Evolutionary conservation across 92 coral and sea anemone species (phyloP), one percentile per base, ranked within the genome.

Genomic region (Parazoanthus swiftii): DNA sequence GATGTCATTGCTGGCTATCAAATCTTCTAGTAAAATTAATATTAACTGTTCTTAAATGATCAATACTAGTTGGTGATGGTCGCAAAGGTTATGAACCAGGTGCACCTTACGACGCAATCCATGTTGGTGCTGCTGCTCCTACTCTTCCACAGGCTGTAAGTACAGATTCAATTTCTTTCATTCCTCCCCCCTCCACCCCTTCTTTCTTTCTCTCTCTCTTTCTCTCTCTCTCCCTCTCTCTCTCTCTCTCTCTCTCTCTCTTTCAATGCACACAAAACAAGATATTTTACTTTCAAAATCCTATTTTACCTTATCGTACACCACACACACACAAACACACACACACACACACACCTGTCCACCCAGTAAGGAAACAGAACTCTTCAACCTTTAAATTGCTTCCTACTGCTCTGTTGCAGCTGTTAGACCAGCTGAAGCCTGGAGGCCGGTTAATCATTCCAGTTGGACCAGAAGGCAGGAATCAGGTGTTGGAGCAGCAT

Each of bases 111-210:
- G 94, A 95, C 77, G 98, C 98, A 33, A 95, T 95, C 10, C 98
- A 95, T 87, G 98, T 95, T 68, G 98, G 98, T 20, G 98, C 98
- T 42, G 98, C 98, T 38, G 98, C 98, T 35, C 89, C 98, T 9
- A 79, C 48, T 11, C 81, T 95, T 21, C 98, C 98, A 21, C 86
- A 92, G 86, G 94, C 93, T 76, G 98, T 95, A 88, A 92, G 97
- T 85, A 23, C 15, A 21, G 42, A 39, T 39, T 39, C 2, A 54
- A 54, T 15, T 11, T 54, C 59, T 15, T 20, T 11, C 58, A 2
- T 63, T 11, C 6, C 68, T 63, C 68, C 11, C 68, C 1, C 25
- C 15, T 11, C 56, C 56, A 29, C 33, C 33, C 33, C 33, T 29
- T 29, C 33, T 29, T 0, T 29, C 33, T 29, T 0, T 29, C 33